These are phyloP conservation scores for Mormyrus lacerda DNA, from an alignment of 2,113 vertebrate genomes.

Conservation along the genomic window DNA sequence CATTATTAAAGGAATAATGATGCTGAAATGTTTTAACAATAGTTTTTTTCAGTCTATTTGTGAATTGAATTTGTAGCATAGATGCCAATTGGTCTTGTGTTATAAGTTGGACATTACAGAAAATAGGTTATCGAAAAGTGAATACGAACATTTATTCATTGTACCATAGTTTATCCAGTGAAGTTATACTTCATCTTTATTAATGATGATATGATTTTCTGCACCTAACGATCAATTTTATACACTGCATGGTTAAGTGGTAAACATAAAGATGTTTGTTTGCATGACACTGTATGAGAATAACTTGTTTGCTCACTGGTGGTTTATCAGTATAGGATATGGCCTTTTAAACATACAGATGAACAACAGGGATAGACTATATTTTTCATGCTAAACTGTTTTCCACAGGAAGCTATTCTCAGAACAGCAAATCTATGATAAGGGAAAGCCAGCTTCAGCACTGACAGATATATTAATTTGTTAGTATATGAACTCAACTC, in stretches of 20 bases:
- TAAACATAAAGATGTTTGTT: background rate
- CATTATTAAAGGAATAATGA: background rate
- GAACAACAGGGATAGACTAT: background rate
- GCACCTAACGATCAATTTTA: background rate
- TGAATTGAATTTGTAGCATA: background rate
- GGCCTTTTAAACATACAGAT: background rate
- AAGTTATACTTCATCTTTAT: background rate
- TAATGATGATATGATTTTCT: background rate
- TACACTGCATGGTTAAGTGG: background rate
- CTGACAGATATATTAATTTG: slow-evolving; percentile 54
- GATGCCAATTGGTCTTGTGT: background rate
- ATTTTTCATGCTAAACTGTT: slow-evolving; percentile 34
- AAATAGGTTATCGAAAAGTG: background rate
- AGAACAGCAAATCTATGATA: slow-evolving; percentile 34
- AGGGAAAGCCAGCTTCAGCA: slow-evolving; percentile 49
- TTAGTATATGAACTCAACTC: slow-evolving; percentile 49
- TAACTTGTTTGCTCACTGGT: background rate
- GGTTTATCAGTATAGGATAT: background rate
- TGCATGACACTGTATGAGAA: background rate
- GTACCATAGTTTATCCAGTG: background rate
- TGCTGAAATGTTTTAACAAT: background rate
- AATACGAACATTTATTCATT: background rate
- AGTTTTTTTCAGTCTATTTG: background rate
- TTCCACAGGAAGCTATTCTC: slow-evolving; percentile 36
- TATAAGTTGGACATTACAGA: background rate